Evolutionary conservation across 2,797 vertebrate species (phyloP).

Genomic region (Peromyscus melanophrys): DNA sequence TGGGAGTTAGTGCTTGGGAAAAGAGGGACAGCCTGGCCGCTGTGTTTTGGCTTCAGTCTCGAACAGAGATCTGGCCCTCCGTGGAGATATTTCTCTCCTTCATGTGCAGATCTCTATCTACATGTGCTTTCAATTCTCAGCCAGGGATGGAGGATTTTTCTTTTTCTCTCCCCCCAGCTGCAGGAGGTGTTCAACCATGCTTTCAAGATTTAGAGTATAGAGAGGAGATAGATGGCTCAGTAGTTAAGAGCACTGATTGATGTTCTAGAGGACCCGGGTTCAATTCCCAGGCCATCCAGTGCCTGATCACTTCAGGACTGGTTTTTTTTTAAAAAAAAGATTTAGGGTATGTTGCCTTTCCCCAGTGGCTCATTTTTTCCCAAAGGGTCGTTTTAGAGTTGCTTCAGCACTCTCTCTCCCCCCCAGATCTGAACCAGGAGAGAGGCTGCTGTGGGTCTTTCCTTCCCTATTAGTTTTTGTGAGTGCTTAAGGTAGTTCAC

Average conservation of each 20-base stretch:
- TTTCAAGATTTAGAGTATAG: not conserved
- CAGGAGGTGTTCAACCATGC: not conserved
- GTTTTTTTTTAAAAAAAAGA: no score
- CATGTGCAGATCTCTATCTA: not conserved
- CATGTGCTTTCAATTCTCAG: not conserved
- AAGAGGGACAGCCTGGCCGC: not conserved
- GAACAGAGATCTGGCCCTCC: not conserved
- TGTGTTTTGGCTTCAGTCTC: not conserved
- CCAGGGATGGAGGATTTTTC: not conserved
- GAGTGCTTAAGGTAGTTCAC: not conserved
- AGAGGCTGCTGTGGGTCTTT: not conserved
- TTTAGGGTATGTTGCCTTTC: not conserved
- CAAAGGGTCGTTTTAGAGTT: not conserved
- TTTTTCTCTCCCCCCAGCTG: not conserved
- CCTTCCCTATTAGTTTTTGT: not conserved
- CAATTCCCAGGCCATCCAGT: no score
- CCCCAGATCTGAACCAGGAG: not conserved
- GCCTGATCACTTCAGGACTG: no score
- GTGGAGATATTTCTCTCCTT: not conserved
- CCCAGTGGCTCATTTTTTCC: fast-evolving
- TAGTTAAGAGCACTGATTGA: no score
- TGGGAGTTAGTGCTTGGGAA: not conserved
- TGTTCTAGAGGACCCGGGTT: no score
- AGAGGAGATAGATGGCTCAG: no score
- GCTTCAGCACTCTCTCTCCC: not conserved